phyloP scores from a whole-genome alignment of 2,797 vertebrate species.

The Tamandua tetradactyla region DNA sequence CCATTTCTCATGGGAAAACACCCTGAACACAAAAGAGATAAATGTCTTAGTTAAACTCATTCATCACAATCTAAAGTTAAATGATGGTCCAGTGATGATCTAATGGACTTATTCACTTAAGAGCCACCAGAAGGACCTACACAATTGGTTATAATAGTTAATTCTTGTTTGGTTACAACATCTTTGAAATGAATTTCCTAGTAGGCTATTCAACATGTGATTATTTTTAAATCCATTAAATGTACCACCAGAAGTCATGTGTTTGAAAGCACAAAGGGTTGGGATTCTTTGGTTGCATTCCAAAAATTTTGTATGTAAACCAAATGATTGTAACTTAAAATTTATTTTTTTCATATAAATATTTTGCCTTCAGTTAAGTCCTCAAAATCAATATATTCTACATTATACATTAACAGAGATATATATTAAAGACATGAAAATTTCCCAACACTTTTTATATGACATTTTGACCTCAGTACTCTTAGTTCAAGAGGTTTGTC shows the following conservation, averaged over 20 bases:
- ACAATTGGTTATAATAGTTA: constrained; percentile 31
- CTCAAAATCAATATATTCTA: neutral
- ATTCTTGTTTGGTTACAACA: constrained; percentile 23
- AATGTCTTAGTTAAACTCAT: constrained; percentile 36
- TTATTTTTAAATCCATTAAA: constrained; percentile 8
- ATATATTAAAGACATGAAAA: neutral
- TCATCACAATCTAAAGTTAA: neutral
- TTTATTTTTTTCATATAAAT: neutral
- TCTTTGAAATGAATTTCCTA: neutral
- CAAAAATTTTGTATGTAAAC: constrained; percentile 1
- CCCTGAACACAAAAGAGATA: neutral
- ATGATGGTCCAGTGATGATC: neutral
- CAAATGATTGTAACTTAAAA: neutral
- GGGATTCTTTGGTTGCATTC: neutral
- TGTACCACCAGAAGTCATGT: neutral
- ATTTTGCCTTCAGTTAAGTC: neutral
- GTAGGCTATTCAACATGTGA: neutral
- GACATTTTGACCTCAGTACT: neutral
- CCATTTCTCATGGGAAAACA: neutral
- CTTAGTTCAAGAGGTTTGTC: neutral
- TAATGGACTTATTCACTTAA: neutral
- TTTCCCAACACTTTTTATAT: neutral
- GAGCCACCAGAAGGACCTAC: neutral
- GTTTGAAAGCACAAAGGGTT: neutral
- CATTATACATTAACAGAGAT: neutral